Base-by-base conservation (phyloP, 1,140 invertebrate species). In the Olivierus martensii region DNA sequence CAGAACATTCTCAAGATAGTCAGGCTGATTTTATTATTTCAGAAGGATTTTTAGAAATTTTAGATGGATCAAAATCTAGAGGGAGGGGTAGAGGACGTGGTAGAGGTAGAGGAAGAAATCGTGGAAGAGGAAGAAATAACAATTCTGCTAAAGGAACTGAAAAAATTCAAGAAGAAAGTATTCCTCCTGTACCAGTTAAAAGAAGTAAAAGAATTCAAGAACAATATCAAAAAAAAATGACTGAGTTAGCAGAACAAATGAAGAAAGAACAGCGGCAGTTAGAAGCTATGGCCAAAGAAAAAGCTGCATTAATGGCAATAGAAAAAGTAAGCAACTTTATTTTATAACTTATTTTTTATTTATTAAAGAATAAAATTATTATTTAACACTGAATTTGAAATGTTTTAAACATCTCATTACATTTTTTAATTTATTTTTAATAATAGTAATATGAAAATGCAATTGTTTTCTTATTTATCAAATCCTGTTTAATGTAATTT, bases 141-240 rank as follows among this genome's bases (percentile, higher is more conserved):
- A 18, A 66, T 75, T 22, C 67, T 70, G 38, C 71, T 74, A 36
- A 65, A 68, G 21, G 73, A 74, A 14, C 63, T 41, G 39, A 15
- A 41, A 41, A n/a, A 41, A 11, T 18, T 15, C 9, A 5, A 12
- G 14, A n/a, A 41, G 17, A 41, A 28, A 28, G 28, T 28, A 9
- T 28, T 28, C 28, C 28, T n/a, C 12, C 15, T 3, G 38, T 37
- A n/a, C 51, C 42, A 15, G 51, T 49, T 47, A 56, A 63, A 76
- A 79, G 61, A 75, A 77, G n/a, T 75, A 77, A 46, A 75, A 78
- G 60, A 79, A 82, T 66, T 44, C 55, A 57, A 52, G 50, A 53
- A n/a, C 46, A 54, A 19, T 62, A 61, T 49, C 61, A 65, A 63
- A 63, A 61, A 49, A 59, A 60, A 44, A 49, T 54, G 39, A 43